Evolutionary conservation across 2,888 invertebrate species (phyloP).

Genomic region (Drymonia ruficornis): DNA sequence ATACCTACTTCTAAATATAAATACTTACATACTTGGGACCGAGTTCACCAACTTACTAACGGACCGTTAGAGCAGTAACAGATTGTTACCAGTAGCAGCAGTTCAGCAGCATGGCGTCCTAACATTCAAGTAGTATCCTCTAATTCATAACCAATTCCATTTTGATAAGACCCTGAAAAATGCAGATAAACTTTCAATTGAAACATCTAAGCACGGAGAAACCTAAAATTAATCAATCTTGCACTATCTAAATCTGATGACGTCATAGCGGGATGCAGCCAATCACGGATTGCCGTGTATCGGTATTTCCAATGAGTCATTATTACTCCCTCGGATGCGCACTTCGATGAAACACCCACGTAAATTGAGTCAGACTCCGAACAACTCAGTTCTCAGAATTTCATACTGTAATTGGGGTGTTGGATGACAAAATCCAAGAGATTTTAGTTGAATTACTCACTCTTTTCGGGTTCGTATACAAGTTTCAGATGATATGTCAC

Average conservation of each 20-base stretch:
- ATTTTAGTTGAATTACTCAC: not conserved
- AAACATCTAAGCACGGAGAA: not conserved
- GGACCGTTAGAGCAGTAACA: too few relatives aligned
- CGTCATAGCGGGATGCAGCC: not conserved
- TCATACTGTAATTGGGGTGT: not conserved
- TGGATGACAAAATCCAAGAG: not conserved
- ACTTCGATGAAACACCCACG: not conserved
- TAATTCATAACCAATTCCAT: too few relatives aligned
- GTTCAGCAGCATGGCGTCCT: too few relatives aligned
- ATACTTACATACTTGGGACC: too few relatives aligned
- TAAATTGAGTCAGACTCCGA: not conserved
- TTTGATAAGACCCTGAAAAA: too few relatives aligned
- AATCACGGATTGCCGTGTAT: not conserved
- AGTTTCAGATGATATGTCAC: too few relatives aligned
- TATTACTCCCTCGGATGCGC: not conserved
- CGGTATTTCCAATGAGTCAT: not conserved
- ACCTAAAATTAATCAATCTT: constrained; percentile 3
- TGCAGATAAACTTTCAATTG: too few relatives aligned
- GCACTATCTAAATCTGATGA: not conserved
- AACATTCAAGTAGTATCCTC: too few relatives aligned
- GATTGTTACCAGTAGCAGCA: too few relatives aligned
- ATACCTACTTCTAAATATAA: too few relatives aligned
- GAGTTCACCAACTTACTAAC: too few relatives aligned
- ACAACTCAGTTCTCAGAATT: not conserved
- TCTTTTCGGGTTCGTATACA: too few relatives aligned